Evolutionary conservation across 2,888 invertebrate species (phyloP), one percentile per base, ranked within the genome.

Genomic region (Metopia argyrocephala): DNA sequence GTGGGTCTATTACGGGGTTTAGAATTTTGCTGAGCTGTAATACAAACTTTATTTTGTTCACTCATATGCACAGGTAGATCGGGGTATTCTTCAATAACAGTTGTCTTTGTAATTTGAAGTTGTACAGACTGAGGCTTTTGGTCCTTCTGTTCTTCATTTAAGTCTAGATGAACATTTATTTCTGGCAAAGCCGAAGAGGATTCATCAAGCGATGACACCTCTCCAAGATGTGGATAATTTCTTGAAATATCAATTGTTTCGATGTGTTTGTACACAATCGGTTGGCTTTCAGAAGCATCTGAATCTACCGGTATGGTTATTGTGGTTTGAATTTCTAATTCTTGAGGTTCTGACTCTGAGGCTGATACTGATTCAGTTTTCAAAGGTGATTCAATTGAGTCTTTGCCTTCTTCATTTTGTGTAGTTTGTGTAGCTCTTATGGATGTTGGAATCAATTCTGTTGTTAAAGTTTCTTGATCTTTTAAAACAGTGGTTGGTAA

Each of bases 221-320:
- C 38, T 38, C 9, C 9, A 3, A 15, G 3, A 3, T 38, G 38
- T 38, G 38, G 12, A n/a, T n/a, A n/a, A n/a, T n/a, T n/a, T n/a
- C n/a, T n/a, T n/a, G n/a, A n/a, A n/a, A n/a, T n/a, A 4, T 38
- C 38, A 76, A 89, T 86, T 2, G 87, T 87, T 83, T 90, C 86
- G 1, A 86, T 87, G 76, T 89, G 89, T 66, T 90, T 88, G 57
- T 86, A 88, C 0, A 89, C 68, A 1, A 87, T 79, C 1, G 88
- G 88, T 64, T 89, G 88, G 5, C 83, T 83, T 25, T 86, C 76
- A 1, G 88, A 88, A 46, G 86, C 78, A 78, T 94, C 92, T 0
- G 93, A 92, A 65, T 93, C 92, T 45, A 91, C 89, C 9, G 91
- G 90, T 18, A 92, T 88, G 82, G 93, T 92, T 2, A 94, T 93